These are phyloP conservation scores for Laothoe populi DNA, from an alignment of 2,888 invertebrate species.

Conservation along the genomic window DNA sequence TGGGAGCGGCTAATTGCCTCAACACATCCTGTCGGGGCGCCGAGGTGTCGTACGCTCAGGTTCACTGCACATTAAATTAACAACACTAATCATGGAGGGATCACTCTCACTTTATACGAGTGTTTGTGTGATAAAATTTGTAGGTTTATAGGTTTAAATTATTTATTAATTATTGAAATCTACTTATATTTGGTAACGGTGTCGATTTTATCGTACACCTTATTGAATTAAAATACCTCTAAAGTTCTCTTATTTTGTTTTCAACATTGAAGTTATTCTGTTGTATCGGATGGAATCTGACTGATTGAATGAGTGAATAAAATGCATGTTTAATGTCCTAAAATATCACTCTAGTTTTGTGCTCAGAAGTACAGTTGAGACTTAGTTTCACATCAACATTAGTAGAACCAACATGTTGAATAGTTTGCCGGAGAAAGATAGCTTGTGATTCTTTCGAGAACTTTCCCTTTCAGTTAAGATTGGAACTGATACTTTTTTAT, in stretches of 20 bases:
- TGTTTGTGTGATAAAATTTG: background rate
- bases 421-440: conserved; percentile 23
- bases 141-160: background rate
- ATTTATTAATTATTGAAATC: background rate
- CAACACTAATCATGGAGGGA: conserved; percentile 44
- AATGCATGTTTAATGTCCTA: background rate
- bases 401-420: conserved; percentile 20
- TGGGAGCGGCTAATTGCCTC: conserved; percentile 74
- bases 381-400: conserved; percentile 6
- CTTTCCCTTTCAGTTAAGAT: conserved; percentile 43
- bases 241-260: too few relatives aligned
- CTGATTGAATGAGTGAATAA: background rate
- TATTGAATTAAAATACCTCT: too few relatives aligned
- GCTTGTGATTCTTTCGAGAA: conserved; percentile 33
- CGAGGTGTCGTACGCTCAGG: conserved; percentile 44
- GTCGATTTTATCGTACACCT: background rate
- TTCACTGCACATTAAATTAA: conserved; percentile 54
- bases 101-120: background rate
- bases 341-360: background rate
- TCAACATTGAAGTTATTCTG: too few relatives aligned
- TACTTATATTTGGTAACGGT: background rate
- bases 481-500: conserved; percentile 43
- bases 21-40: conserved; percentile 53
- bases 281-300: too few relatives aligned
- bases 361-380: background rate